Evolutionary conservation across 2,888 invertebrate species (phyloP).

Genomic region (Luperina testacea): DNA sequence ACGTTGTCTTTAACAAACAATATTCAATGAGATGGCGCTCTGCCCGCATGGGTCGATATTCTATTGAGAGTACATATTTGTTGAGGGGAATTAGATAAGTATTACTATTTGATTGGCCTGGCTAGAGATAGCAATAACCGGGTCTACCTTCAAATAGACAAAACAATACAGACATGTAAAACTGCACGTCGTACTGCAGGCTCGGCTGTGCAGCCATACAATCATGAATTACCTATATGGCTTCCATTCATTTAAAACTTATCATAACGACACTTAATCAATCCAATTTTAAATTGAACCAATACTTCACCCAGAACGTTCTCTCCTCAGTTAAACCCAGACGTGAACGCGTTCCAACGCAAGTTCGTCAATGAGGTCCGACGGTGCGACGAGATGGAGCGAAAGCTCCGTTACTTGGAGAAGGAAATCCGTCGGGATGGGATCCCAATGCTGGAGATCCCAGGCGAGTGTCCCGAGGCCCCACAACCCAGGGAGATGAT

Average conservation of each 20-base stretch:
- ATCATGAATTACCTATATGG: not conserved
- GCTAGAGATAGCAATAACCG: constrained; percentile 22
- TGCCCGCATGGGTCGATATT: constrained; percentile 40
- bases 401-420: constrained; percentile 98
- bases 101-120: constrained; percentile 17
- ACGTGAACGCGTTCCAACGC: constrained; percentile 99
- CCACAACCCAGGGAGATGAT: constrained; percentile 99
- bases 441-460: constrained; percentile 98
- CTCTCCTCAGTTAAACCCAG: constrained; percentile 95
- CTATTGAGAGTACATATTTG: constrained; percentile 25
- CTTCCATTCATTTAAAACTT: not conserved
- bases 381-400: constrained; percentile 99
- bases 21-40: constrained; percentile 12
- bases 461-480: constrained; percentile 99
- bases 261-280: not conserved
- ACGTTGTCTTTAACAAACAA: not conserved
- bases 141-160: not conserved
- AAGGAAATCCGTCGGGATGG: constrained; percentile 99
- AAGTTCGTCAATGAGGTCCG: constrained; percentile 99
- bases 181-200: not conserved
- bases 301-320: constrained; percentile 14
- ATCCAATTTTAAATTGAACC: not conserved
- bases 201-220: not conserved
- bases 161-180: not conserved
- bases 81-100: constrained; percentile 33